Evolutionary conservation across 2,113 vertebrate genomes (phyloP).

Genomic region (Cyphomyrus discorhynchus): DNA sequence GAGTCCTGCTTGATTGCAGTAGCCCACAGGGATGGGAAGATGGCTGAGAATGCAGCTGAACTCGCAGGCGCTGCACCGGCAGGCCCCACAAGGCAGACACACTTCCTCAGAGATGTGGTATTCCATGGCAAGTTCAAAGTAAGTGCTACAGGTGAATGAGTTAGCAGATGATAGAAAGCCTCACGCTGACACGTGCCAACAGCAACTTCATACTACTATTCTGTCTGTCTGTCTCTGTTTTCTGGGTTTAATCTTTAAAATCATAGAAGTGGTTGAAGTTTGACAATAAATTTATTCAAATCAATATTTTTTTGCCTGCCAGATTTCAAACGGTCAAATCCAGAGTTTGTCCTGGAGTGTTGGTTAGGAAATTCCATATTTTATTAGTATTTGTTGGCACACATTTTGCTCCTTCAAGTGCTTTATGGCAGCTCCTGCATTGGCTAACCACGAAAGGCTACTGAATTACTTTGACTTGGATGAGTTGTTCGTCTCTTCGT

Average conservation of each 20-base stretch:
- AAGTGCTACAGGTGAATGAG: conserved; percentile 8
- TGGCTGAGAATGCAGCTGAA: conserved; percentile 19
- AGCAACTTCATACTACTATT: not conserved
- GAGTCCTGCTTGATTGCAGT: not conserved
- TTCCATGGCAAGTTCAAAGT: conserved; percentile 21
- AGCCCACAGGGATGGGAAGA: conserved; percentile 18
- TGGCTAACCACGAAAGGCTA: not conserved
- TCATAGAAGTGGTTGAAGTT: not conserved
- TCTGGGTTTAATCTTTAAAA: not conserved
- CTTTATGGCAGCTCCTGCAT: not conserved
- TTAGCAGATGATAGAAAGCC: not conserved
- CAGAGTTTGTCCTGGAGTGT: not conserved
- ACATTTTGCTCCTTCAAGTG: not conserved
- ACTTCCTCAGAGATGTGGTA: conserved; percentile 19
- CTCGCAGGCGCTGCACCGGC: not conserved
- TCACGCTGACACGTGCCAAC: no score
- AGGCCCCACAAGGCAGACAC: not conserved
- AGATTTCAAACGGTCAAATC: not conserved
- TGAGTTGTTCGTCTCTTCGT: not conserved
- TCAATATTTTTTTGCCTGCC: not conserved
- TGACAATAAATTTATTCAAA: not conserved
- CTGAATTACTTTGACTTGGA: not conserved
- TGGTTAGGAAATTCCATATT: not conserved
- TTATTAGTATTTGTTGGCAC: not conserved
- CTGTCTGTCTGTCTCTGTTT: not conserved